Evolutionary conservation across 2,888 invertebrate species (phyloP).

Genomic region (Chalcosyrphus nemorum): DNA sequence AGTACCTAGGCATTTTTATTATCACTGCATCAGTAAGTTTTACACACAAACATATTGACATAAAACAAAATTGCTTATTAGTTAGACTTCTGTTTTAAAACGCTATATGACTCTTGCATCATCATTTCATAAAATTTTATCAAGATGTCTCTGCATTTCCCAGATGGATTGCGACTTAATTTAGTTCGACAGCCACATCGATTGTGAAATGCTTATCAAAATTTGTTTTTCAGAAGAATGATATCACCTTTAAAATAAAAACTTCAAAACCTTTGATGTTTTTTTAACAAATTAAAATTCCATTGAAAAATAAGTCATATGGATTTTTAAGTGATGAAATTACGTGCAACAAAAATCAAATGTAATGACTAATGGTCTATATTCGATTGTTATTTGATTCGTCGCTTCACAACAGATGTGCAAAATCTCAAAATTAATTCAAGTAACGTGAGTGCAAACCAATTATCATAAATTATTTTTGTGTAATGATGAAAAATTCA

Average conservation of each 20-base stretch:
- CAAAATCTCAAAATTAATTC: not conserved
- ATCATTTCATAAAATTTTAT: too few species aligned
- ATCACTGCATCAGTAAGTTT: too few species aligned
- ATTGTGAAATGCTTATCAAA: too few species aligned
- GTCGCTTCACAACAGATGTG: not conserved
- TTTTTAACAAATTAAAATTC: not conserved
- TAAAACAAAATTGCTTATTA: too few species aligned
- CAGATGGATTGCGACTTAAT: not conserved
- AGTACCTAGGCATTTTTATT: too few species aligned
- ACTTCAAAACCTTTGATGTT: too few species aligned
- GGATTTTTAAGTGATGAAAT: not conserved
- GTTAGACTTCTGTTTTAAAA: too few species aligned
- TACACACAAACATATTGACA: too few species aligned
- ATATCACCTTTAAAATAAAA: too few species aligned
- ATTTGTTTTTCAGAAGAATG: too few species aligned
- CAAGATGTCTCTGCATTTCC: too few species aligned
- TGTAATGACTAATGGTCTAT: not conserved
- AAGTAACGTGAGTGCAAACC: not conserved
- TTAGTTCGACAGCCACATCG: not conserved
- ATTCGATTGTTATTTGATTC: not conserved
- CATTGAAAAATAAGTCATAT: not conserved
- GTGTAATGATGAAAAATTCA: not conserved
- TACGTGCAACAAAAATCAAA: not conserved
- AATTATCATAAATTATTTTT: not conserved
- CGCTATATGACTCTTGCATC: too few species aligned